These are phyloP conservation scores for Irena cyanogastra DNA, from an alignment of 2,113 vertebrate species.

Conservation along the genomic window DNA sequence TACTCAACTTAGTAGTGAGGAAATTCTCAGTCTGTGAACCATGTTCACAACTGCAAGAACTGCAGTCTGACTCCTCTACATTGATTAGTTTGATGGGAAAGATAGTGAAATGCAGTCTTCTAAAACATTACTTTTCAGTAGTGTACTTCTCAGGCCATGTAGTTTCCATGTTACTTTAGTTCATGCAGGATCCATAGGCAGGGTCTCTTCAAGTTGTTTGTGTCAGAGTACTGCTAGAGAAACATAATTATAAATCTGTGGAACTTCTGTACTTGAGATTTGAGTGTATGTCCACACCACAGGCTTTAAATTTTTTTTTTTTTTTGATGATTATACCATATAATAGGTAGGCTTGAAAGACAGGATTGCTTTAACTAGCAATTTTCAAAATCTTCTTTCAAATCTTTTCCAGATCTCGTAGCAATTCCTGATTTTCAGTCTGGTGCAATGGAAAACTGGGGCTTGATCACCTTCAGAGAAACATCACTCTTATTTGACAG, in stretches of 20 bases:
- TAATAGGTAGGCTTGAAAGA: background rate
- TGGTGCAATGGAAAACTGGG: constrained; percentile 97
- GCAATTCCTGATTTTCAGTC: constrained; percentile 93
- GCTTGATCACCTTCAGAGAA: constrained; percentile 90
- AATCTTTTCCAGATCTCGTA: constrained; percentile 82
- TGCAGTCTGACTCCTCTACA: background rate
- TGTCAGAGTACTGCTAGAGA: background rate
- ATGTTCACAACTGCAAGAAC: background rate
- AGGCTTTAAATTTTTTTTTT: background rate
- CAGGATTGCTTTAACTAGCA: background rate
- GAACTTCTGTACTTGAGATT: background rate
- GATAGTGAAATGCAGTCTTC: background rate
- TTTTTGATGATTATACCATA: background rate
- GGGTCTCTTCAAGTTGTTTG: background rate
- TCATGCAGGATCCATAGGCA: background rate
- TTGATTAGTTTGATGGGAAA: background rate
- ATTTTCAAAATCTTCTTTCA: background rate
- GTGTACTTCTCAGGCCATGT: background rate
- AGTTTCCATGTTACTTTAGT: background rate
- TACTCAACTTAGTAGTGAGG: background rate
- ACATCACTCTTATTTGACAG: constrained; percentile 79
- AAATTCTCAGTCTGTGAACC: background rate
- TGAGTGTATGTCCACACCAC: background rate
- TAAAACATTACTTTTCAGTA: background rate
- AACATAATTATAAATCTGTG: background rate